Base-by-base conservation (phyloP, 2,888 invertebrate species). In the Loripinus fragilis region DNA sequence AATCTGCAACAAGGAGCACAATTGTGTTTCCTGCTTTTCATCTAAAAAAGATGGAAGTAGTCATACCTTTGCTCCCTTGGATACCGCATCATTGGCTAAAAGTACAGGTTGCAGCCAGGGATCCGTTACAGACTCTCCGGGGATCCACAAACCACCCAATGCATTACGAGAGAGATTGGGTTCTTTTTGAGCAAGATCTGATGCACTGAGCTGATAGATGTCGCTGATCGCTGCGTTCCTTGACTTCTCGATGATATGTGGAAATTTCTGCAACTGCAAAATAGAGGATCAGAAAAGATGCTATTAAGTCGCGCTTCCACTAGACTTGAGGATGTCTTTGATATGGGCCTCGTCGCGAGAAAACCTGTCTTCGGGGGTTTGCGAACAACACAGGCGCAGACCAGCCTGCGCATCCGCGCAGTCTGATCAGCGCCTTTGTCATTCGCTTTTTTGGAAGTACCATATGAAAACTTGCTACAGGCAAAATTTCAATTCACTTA, bases 101-200 rank as follows among this genome's bases (percentile, higher is more conserved):
- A 82, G 68, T 5, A 89, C 60, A 1, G 90, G 88, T 1, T 86
- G 81, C 20, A 90, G 71, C 87, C 87, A 88, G 3, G 90, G 88
- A 48, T 90, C 90, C 3, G 88, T 76, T 17, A 90, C 83, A 5
- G 86, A 75, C 73, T 91, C 91, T 8, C 85, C 86, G 0, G 91
- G 90, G 28, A 91, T 89, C 83, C 82, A 86, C 20, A 91, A 68
- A 8, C 88, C 90, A 7, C 89, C 88, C 15, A 80, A 55, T 1
- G 89, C 87, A 2, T 71, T 70, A 0, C 55, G 64, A 10, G 66
- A 65, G 12, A 91, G 76, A 64, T 83, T 42, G 17, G 90, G 89
- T 74, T 91, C 90, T 66, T 71, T 81, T 69, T 83, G 78, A 48
- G 85, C 83, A 20, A 90, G 72, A 3, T 89, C 80, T 17, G 85